These are phyloP conservation scores for Cataglyphis albicans DNA, from an alignment of 2,888 invertebrate genomes.

Conservation along the genomic window DNA sequence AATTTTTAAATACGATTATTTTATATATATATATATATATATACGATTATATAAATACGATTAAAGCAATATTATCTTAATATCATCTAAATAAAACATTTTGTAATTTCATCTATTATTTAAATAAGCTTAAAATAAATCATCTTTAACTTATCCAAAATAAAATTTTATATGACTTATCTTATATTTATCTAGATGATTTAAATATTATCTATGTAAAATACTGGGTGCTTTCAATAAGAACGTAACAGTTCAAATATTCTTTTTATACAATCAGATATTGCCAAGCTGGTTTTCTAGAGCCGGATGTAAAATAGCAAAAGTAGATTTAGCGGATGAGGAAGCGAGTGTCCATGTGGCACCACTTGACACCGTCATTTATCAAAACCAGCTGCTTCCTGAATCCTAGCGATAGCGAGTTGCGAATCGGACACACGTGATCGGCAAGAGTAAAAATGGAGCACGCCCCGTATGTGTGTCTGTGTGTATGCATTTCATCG, in stretches of 20 bases:
- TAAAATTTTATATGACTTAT: too few species aligned
- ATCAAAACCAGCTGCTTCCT: conserved; percentile 38
- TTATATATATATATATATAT: too few species aligned
- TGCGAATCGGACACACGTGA: conserved; percentile 32
- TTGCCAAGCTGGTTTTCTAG: conserved; percentile 2
- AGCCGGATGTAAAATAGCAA: conserved; percentile 5
- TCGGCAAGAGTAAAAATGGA: conserved; percentile 23
- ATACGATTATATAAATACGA: too few species aligned
- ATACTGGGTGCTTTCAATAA: not conserved
- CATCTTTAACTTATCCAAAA: too few species aligned
- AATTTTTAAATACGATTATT: too few species aligned
- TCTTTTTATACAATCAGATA: not conserved
- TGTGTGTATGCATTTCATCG: conserved; percentile 1
- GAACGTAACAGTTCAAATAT: not conserved
- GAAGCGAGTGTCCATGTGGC: conserved; percentile 25
- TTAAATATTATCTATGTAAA: too few species aligned
- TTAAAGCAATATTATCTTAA: too few species aligned
- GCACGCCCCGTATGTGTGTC: not conserved
- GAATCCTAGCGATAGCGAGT: conserved; percentile 1
- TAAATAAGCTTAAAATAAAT: too few species aligned
- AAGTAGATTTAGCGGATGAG: conserved; percentile 29
- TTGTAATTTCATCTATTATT: too few species aligned
- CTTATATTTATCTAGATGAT: too few species aligned
- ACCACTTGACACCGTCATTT: conserved; percentile 20
- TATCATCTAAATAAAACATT: too few species aligned